Evolutionary conservation across 2,797 vertebrate genomes (phyloP), one percentile per base, ranked within the genome.

Genomic region (Aldrovandia affinis): DNA sequence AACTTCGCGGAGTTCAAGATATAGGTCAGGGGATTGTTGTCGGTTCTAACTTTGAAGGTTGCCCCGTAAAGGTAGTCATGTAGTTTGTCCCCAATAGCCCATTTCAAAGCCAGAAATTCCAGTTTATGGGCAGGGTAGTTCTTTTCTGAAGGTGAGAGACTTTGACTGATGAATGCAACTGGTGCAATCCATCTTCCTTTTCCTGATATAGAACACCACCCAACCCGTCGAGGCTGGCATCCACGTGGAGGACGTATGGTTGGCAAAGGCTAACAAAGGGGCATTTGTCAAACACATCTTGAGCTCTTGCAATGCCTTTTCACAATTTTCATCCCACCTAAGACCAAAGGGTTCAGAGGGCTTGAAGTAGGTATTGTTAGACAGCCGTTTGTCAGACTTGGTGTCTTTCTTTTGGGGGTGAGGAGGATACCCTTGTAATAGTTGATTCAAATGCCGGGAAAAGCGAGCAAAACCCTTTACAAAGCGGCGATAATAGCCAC

Each of bases 401-500:
- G 0, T 20, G 15, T 59, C 22, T 25, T 25, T 59, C 57, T 59
- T 59, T 25, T 6, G 22, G 14, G 18, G 18, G 57, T 20, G 18
- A 20, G 22, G 22, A 20, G 18, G 57, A 25, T 20, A 59, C 18
- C 18, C 2, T 25, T 59, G n/a, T n/a, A n/a, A n/a, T n/a, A n/a
- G n/a, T n/a, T n/a, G n/a, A n/a, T n/a, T n/a, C n/a, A n/a, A n/a
- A n/a, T n/a, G n/a, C n/a, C n/a, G n/a, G 4, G 57, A 65, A 25
- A 83, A 7, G 18, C 33, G 65, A 22, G 81, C 80, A 33, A 79
- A 87, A 47, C 50, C 50, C 14, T 81, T 85, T n/a, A 86, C 68
- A n/a, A 87, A 87, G 2, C 36, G 28, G 0, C 52, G 15, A n/a
- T 84, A 84, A 81, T 83, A 86, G 7, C 83, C 83, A 80, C 75